Evolutionary conservation across 2,888 invertebrate genomes (phyloP).

Genomic region (Chloroclysta siterata): DNA sequence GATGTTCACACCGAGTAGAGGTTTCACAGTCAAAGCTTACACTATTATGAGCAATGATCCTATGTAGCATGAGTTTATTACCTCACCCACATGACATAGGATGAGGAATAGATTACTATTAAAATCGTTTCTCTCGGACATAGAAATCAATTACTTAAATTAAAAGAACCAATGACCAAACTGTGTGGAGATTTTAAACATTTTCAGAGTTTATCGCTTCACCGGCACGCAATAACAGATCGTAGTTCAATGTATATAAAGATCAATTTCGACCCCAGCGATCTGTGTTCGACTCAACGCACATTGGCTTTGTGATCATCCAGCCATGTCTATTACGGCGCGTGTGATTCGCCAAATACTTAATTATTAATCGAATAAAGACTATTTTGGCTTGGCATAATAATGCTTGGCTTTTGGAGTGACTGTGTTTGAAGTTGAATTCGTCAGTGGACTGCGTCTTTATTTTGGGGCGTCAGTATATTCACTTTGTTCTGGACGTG

Average conservation of each 20-base stretch:
- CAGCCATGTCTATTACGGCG: slow-evolving; percentile 8
- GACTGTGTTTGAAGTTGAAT: slow-evolving; percentile 6
- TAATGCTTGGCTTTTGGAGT: slow-evolving; percentile 31
- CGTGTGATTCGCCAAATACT: slow-evolving; percentile 23
- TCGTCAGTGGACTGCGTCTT: slow-evolving; percentile 12
- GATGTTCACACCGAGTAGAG: not conserved
- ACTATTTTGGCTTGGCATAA: slow-evolving; percentile 31
- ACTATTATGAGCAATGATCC: not conserved
- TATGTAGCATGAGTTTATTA: not conserved
- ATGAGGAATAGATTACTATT: no score
- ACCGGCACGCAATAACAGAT: slow-evolving; percentile 25
- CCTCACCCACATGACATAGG: not conserved
- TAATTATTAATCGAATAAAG: slow-evolving; percentile 24
- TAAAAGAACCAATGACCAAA: slow-evolving; percentile 13
- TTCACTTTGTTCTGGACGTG: not conserved
- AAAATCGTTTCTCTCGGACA: no score
- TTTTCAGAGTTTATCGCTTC: slow-evolving; percentile 4
- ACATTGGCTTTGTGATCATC: slow-evolving; percentile 47
- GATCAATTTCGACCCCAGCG: slow-evolving; percentile 40
- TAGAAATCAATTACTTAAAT: not conserved
- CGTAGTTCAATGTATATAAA: slow-evolving; percentile 40
- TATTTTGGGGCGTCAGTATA: not conserved
- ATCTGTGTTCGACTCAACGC: slow-evolving; percentile 44
- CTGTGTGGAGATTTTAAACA: not conserved
- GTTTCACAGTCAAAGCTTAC: not conserved